Evolutionary conservation across 2,888 invertebrate species (phyloP).

Genomic region (Anticlea derivata): DNA sequence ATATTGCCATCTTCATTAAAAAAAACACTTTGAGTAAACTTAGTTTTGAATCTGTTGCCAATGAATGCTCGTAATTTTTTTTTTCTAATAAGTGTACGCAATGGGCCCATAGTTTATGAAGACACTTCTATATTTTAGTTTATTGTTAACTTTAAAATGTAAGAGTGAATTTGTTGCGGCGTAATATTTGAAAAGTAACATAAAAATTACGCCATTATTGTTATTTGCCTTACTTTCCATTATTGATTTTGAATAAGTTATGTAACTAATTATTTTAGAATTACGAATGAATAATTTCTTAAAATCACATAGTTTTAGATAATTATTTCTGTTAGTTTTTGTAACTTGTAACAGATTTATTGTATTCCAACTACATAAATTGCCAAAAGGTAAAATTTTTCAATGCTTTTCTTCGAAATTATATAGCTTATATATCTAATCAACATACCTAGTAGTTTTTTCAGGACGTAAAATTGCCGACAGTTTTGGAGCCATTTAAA

Average conservation of each 20-base stretch:
- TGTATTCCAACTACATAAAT: constrained; percentile 1
- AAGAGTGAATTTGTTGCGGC: neutral
- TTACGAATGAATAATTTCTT: neutral
- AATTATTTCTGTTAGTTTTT: no score
- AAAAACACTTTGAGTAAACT: no score
- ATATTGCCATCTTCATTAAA: no score
- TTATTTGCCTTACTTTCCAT: constrained; percentile 17
- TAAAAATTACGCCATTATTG: constrained; percentile 3
- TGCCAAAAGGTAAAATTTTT: neutral
- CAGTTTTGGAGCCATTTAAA: no score
- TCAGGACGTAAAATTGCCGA: no score
- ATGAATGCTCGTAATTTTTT: no score
- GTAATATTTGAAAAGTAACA: constrained; percentile 1
- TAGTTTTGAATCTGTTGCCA: no score
- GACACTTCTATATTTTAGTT: constrained; percentile 17
- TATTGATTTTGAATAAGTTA: constrained; percentile 13
- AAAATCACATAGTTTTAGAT: constrained; percentile 2
- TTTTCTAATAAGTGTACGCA: neutral
- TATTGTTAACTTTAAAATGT: neutral
- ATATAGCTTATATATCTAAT: no score
- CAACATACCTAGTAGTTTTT: no score
- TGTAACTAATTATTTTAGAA: constrained; percentile 12
- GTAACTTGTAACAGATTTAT: neutral
- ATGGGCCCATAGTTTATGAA: constrained; percentile 6
- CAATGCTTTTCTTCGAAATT: neutral